These are phyloP conservation scores for Pontoporia blainvillei DNA, from an alignment of 2,113 vertebrate species.

Conservation along the genomic window DNA sequence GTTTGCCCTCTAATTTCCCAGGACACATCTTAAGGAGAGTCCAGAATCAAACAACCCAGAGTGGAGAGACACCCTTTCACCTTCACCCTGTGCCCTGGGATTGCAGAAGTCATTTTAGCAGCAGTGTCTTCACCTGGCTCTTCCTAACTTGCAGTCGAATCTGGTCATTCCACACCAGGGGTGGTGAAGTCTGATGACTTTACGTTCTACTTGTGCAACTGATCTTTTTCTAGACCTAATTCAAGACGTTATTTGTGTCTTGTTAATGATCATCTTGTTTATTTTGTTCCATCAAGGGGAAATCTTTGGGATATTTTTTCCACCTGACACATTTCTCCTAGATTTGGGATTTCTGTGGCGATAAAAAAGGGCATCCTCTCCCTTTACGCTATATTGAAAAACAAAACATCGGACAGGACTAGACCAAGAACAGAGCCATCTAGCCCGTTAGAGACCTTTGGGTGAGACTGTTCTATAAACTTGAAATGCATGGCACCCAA, in stretches of 20 bases:
- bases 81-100: background rate
- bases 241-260: background rate
- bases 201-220: background rate
- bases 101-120: background rate
- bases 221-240: background rate
- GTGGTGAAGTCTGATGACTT: background rate
- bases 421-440: background rate
- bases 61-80: too few species aligned
- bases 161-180: background rate
- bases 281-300: background rate
- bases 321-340: background rate
- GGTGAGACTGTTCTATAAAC: background rate
- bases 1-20: background rate
- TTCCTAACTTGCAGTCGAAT: background rate
- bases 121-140: background rate
- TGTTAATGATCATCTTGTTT: constrained; percentile 8
- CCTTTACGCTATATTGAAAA: background rate
- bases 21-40: background rate
- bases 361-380: background rate
- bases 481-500: background rate
- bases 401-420: background rate
- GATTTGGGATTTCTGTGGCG: background rate
- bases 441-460: background rate
- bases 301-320: background rate
- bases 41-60: background rate